Evolutionary conservation across 1,140 invertebrate genomes (phyloP).

Genomic region (Anoplolepis gracilipes): DNA sequence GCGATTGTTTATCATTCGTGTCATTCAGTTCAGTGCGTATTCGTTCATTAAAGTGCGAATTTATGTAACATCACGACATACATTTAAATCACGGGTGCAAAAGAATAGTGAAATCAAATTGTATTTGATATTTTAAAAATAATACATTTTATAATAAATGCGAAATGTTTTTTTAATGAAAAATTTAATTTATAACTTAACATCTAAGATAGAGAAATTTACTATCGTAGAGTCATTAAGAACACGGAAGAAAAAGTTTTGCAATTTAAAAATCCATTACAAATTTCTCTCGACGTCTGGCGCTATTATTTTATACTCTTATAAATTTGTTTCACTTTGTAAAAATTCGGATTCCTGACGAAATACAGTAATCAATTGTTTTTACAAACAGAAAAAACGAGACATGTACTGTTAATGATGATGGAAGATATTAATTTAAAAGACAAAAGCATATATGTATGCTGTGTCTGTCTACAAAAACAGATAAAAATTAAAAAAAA

Average conservation of each 20-base stretch:
- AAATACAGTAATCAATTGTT: not conserved
- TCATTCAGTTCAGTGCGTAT: not conserved
- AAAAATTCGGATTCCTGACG: not conserved
- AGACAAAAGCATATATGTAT: not conserved
- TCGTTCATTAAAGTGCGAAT: not conserved
- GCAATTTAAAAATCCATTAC: not conserved
- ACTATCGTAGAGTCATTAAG: not conserved
- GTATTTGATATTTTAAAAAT: slow-evolving; percentile 4
- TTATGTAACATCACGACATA: not conserved
- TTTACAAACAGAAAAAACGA: not conserved
- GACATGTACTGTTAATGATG: not conserved
- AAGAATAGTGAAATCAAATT: not conserved
- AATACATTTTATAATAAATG: not conserved
- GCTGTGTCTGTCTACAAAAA: not conserved
- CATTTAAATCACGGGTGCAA: not conserved
- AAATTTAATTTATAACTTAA: not conserved
- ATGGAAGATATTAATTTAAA: not conserved
- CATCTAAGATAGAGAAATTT: not conserved
- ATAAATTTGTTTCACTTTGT: not conserved
- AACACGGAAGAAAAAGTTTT: not conserved
- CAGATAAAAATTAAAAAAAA: too few species aligned
- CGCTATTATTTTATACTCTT: not conserved
- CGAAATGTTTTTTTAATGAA: not conserved
- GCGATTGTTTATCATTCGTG: not conserved
- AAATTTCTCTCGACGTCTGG: not conserved